Conservation (phyloP, 2,797 vertebrate genomes). For the Otus scops region DNA sequence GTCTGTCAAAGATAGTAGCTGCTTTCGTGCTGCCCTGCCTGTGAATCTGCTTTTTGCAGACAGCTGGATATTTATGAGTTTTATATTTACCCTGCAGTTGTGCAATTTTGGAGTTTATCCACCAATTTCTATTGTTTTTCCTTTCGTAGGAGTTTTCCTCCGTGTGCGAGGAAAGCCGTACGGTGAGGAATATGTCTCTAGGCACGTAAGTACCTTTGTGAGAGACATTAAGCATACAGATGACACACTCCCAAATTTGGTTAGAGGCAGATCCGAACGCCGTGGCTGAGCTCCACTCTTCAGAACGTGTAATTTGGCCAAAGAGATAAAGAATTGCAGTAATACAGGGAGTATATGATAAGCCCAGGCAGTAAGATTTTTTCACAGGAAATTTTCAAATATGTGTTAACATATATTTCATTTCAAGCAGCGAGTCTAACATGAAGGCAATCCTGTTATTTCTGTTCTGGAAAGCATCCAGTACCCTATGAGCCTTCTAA, state of each 20-base stretch:
- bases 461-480: constrained; percentile 60
- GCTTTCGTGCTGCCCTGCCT: constrained; percentile 1
- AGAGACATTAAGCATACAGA: constrained; percentile 14
- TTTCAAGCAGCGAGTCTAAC: not conserved
- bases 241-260: constrained; percentile 53
- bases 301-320: not conserved
- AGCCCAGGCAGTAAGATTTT: not conserved
- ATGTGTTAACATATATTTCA: constrained; percentile 9
- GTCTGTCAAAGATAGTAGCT: constrained; percentile 74
- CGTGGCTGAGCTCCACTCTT: not conserved
- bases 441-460: constrained; percentile 47
- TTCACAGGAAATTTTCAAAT: constrained; percentile 4
- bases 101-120: not conserved
- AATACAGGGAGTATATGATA: not conserved
- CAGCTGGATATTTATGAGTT: constrained; percentile 84
- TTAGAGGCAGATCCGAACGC: not conserved
- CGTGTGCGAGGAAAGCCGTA: rapidly evolving
- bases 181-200: not conserved
- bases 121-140: not conserved
- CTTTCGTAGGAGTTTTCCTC: not conserved
- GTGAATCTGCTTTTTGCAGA: constrained; percentile 54
- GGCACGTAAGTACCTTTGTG: not conserved
- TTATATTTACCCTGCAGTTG: constrained; percentile 69
- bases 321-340: not conserved
- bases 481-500: not conserved